Evolutionary conservation across 2,797 vertebrate species (phyloP).

Genomic region (Enteromius unitaeniatus): DNA sequence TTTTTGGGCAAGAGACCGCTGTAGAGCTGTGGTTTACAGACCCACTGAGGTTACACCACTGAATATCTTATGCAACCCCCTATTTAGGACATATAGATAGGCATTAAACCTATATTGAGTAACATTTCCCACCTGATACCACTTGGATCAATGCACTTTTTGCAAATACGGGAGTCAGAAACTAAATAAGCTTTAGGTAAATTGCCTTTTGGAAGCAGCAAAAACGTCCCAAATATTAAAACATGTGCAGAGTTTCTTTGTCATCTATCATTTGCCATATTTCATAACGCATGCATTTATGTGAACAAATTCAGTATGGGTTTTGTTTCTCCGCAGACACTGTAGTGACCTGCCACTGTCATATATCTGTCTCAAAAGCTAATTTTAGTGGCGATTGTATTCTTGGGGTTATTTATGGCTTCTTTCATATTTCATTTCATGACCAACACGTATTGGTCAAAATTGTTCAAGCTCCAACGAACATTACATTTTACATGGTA

Average conservation of each 20-base stretch:
- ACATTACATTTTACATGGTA: too few species aligned
- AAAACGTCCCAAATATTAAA: not conserved
- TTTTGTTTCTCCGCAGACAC: not conserved
- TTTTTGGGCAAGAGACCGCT: not conserved
- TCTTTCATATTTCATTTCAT: not conserved
- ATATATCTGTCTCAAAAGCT: not conserved
- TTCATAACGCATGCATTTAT: not conserved
- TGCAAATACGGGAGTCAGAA: not conserved
- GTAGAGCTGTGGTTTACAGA: not conserved
- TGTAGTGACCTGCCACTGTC: not conserved
- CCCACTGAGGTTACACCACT: slow-evolving; percentile 6
- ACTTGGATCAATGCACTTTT: slow-evolving; percentile 14
- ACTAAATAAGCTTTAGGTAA: not conserved
- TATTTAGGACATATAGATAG: slow-evolving; percentile 13
- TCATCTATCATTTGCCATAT: not conserved
- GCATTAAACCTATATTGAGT: slow-evolving; percentile 6
- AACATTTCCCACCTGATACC: not conserved
- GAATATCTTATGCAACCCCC: not conserved
- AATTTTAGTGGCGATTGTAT: not conserved
- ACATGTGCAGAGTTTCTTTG: not conserved
- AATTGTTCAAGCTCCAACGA: not conserved
- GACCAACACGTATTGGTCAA: not conserved
- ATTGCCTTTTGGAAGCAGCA: not conserved
- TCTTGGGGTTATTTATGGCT: not conserved
- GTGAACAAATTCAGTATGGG: not conserved